Base-by-base conservation (phyloP, 2,797 vertebrate species). In the Spatula versicolor region DNA sequence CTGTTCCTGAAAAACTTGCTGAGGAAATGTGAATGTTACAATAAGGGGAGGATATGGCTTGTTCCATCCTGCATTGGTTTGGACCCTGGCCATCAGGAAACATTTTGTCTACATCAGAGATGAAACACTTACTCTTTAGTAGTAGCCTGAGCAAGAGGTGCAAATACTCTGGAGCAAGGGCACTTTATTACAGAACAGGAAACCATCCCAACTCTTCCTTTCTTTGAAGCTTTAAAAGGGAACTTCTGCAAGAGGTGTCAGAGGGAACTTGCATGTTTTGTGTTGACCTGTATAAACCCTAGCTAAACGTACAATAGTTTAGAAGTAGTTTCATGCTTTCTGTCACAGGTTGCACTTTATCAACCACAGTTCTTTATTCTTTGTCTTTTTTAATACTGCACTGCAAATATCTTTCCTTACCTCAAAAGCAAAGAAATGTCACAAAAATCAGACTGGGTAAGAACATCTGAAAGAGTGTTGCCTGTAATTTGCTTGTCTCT, bases 1-100 rank as follows among this genome's bases (percentile, higher is more conserved):
- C 93, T 83, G 37, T 86, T 96, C 82, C 86, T 89, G 86, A 78
- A 95, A 90, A 96, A 81, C 48, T 78, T 59, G 73, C 82, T 87
- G 37, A 78, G 92, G 84, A 80, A 62, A 77, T 85, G 71, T 78
- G 60, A 73, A 69, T 68, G 26, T 52, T 91, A 83, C 16, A 90
- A 82, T 92, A 95, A 94, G 85, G 19, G 76, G 91, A 95, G 91
- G 91, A 92, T 92, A 64, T 81, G 54, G 62, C 81, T 86, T 94
- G 66, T 41, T 89, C 21, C 54, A 78, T 96, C 93, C 93, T 93
- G 88, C 11, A 3, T 72, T 85, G 59, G 33, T 89, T 89, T 88
- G 88, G 86, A 89, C 26, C 17, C 33, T 71, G 81, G 77, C 92
- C 93, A 94, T 80, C 82, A 85, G 92, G 86, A 95, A 96, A 75